Percentiles rank a stretch among this genome's conserved stretches.
phyloP scores from a whole-genome alignment of 35 echinoderm and acorn worm genomes.

The Chiridota heheva region DNA sequence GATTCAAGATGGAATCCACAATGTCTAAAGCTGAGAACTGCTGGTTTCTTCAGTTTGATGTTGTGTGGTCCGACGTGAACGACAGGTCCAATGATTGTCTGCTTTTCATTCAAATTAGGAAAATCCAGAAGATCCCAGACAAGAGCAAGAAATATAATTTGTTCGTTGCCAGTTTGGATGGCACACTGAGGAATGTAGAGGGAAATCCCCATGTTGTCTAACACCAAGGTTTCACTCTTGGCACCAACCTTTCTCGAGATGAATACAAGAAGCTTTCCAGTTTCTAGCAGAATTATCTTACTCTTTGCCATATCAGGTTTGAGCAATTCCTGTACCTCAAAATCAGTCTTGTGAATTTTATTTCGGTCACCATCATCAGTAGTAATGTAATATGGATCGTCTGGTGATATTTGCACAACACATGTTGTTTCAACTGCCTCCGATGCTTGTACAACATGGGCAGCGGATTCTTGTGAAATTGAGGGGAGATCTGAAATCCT shows the following conservation, averaged over 20 bases:
- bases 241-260: slow-evolving; percentile 69
- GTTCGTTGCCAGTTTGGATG: slow-evolving; percentile 48
- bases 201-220: slow-evolving; percentile 93
- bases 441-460: no score
- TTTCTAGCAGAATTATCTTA: slow-evolving; percentile 36
- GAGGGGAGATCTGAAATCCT: no score
- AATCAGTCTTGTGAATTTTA: no score
- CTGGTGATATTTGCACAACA: no score
- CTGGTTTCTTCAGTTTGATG: slow-evolving; percentile 65
- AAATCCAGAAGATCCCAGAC: slow-evolving; percentile 88
- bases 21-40: slow-evolving; percentile 74
- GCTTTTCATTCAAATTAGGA: slow-evolving; percentile 46
- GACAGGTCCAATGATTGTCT: slow-evolving; percentile 91
- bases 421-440: no score
- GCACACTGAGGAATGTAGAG: slow-evolving; percentile 79
- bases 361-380: no score
- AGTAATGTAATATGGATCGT: no score
- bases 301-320: slow-evolving; percentile 59
- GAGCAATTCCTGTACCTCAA: slow-evolving; percentile 19
- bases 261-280: slow-evolving; percentile 70
- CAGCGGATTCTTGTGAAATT: no score
- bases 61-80: slow-evolving; percentile 72
- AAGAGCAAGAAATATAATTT: slow-evolving; percentile 80
- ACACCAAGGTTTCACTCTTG: slow-evolving; percentile 56
- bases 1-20: slow-evolving; percentile 70